Conservation (phyloP, 2,888 invertebrate species). For the Trissolcus brochymenae region DNA sequence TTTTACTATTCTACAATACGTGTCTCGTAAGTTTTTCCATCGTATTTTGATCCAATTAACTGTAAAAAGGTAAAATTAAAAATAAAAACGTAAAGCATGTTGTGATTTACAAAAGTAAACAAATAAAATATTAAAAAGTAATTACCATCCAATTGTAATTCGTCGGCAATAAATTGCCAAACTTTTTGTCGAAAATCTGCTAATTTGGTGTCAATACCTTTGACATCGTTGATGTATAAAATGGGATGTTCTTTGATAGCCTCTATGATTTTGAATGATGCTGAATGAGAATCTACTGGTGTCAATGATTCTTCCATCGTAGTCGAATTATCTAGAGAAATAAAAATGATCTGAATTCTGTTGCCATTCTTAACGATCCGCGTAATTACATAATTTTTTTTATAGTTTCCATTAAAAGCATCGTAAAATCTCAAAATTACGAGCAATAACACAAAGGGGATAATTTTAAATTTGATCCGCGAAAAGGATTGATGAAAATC, state of each 20-base stretch:
- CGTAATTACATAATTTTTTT: background rate
- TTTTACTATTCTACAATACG: constrained; percentile 73
- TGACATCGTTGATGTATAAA: constrained; percentile 71
- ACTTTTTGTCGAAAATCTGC: constrained; percentile 74
- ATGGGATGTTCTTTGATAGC: constrained; percentile 73
- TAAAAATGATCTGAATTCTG: background rate
- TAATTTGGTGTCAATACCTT: constrained; percentile 68
- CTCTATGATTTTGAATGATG: constrained; percentile 72
- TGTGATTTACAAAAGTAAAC: background rate
- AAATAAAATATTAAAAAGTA: constrained; percentile 26
- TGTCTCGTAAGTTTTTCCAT: constrained; percentile 74
- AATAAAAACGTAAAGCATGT: background rate
- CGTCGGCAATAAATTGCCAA: constrained; percentile 72
- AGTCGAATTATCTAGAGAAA: background rate
- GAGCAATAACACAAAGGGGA: background rate
- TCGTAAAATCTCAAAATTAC: background rate
- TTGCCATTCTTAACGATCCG: too few species aligned
- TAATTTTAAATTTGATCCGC: constrained; percentile 26
- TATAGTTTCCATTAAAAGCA: background rate
- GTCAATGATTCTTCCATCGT: constrained; percentile 65
- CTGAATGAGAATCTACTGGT: constrained; percentile 72
- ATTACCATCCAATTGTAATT: constrained; percentile 71
- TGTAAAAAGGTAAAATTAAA: constrained; percentile 45
- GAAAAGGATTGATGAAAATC: constrained; percentile 16
- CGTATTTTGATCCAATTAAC: constrained; percentile 70